A percentile compares a stretch with the other conserved stretches of the same genome.
Conservation (phyloP, 2,797 vertebrate genomes). For the Trichosurus vulpecula region DNA sequence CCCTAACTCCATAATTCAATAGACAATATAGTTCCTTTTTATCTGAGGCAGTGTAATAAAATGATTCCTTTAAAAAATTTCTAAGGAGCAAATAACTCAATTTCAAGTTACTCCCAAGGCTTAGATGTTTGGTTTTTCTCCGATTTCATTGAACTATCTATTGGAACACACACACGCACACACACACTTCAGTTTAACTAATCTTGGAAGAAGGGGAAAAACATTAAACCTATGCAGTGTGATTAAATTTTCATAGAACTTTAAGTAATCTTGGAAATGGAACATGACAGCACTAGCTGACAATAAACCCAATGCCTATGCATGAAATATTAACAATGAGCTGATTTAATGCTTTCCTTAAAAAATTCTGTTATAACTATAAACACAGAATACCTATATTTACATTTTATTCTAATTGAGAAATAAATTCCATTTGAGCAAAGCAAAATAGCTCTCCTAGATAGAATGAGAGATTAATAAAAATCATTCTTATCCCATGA, state of each 20-base stretch:
- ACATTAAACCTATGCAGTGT: constrained; percentile 69
- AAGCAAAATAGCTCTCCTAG: background rate
- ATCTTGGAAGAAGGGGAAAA: constrained; percentile 54
- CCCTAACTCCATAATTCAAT: constrained; percentile 35
- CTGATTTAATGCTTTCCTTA: constrained; percentile 83
- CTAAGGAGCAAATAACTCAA: constrained; percentile 22
- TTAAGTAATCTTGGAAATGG: constrained; percentile 86
- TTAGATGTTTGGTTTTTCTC: constrained; percentile 56
- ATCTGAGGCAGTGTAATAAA: constrained; percentile 29
- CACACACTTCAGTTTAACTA: constrained; percentile 58
- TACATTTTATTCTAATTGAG: constrained; percentile 78
- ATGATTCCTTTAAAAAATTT: constrained; percentile 37
- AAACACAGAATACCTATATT: constrained; percentile 76
- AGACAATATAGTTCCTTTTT: constrained; percentile 22
- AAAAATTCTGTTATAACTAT: constrained; percentile 69
- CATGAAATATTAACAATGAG: constrained; percentile 83
- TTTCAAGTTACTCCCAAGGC: constrained; percentile 30
- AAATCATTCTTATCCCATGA: constrained; percentile 55
- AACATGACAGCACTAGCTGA: constrained; percentile 76
- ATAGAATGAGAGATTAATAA: constrained; percentile 51
- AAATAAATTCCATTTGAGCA: constrained; percentile 74
- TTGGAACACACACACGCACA: constrained; percentile 27
- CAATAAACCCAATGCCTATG: constrained; percentile 81
- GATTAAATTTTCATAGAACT: constrained; percentile 85
- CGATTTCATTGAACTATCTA: constrained; percentile 39